Evolutionary conservation across 2,113 vertebrate species (phyloP), one percentile per base, ranked within the genome.

Genomic region (Willisornis vidua): DNA sequence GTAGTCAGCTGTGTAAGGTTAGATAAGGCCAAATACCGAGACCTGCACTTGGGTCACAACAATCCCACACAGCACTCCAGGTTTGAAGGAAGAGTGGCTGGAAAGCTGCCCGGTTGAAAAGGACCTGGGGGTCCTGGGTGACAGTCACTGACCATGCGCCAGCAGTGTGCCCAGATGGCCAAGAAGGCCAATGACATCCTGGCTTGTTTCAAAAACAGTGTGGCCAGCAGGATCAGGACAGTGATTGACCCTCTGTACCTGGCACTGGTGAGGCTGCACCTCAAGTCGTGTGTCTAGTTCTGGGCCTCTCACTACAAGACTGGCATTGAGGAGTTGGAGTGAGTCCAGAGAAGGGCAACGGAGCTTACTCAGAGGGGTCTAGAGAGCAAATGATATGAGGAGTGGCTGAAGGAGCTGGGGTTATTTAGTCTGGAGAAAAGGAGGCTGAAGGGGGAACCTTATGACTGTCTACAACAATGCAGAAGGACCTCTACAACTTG

Each of bases 231-330:
- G 58, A 74, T 16, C 14, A 48, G n/a, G 17, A 22, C 41, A 33
- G 28, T 14, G 70, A 18, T 33, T 28, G 59, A 6, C 2, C 33
- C 39, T 20, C 14, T 33, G 1, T 26, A 18, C 24, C 18, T 49
- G 26, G 4, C 49, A 14, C 41, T 65, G 14, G 6, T 0, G 1
- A 48, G 49, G n/a, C n/a, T 3, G 1, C 41, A 28, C 6, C n/a
- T 48, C 19, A 5, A 14, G 15, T 24, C 5, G 23, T 48, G 28
- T 26, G n/a, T 5, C 6, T 43, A 29, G 15, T 28, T 85, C 51
- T 66, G 57, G 35, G 19, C 12, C 41, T 5, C 24, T 65, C 15
- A 29, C 51, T n/a, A 9, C 51, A 41, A 37, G 43, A 35, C 48
- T 10, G 43, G 19, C 51, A 24, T 7, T 41, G 35, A 66, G 43